Base-by-base conservation (phyloP, 1,140 invertebrate species). In the Heliothis virescens region DNA sequence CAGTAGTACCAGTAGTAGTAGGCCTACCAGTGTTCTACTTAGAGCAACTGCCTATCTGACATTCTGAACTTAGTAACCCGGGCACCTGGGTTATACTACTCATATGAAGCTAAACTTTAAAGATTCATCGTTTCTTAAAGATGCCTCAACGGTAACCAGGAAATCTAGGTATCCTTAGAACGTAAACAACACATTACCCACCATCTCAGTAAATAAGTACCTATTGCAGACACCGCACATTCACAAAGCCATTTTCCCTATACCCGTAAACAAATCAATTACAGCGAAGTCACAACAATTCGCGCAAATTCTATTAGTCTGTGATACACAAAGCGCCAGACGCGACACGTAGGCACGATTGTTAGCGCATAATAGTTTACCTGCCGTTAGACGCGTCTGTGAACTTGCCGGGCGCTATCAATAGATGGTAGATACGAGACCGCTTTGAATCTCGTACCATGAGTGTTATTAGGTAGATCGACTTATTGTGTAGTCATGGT, bases 321-420 rank as follows among this genome's bases (percentile, higher is more conserved):
- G 50, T 55, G 53, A 41, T 57, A n/a, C 69, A 72, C 53, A 76
- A 76, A 52, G 60, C 60, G 59, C 18, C 59, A 76, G 74, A 65
- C 60, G 60, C 59, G 59, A 74, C 59, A 41, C 74, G 74, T 65
- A 48, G 60, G 26, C 48, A 50, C 53, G 60, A 76, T 76, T 76
- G 74, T 76, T 63, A 47, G 47, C 60, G 48, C 48, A 65, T 60
- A 76, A 76, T 76, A 65, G 74, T 76, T 75, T 52, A 76, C 74
- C 74, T 63, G 59, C 74, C 21, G 48, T 34, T 53, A 53, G 67
- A 52, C 65, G 53, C 29, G 53, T 62, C 53, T 76, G 34, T 65
- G 48, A 82, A 74, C 69, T 72, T 72, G 63, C 55, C 62, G n/a
- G 67, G 15, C 67, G 55, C 74, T 78, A 72, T 79, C 77, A 72